Evolutionary conservation across 2,113 vertebrate species (phyloP).

Genomic region (Cranoglanis bouderius): DNA sequence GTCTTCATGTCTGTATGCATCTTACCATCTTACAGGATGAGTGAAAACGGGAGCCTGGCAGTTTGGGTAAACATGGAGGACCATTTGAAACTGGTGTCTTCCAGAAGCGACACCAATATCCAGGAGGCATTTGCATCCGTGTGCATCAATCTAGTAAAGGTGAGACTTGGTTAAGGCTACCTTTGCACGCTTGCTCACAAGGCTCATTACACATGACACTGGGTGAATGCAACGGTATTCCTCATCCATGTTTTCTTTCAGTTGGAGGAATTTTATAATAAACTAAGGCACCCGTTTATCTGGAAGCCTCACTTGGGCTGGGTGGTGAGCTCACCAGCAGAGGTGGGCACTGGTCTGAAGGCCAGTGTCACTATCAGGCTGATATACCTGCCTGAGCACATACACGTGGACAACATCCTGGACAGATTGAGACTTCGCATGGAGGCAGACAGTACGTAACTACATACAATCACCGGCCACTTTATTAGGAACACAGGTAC

Average conservation of each 20-base stretch:
- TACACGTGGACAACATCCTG: slow-evolving; percentile 61
- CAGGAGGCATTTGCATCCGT: slow-evolving; percentile 63
- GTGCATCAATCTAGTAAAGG: slow-evolving; percentile 63
- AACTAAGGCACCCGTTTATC: slow-evolving; percentile 63
- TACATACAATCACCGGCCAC: not conserved
- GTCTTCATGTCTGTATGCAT: not conserved
- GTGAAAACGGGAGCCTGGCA: slow-evolving; percentile 60
- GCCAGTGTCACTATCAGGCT: slow-evolving; percentile 62
- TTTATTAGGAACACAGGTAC: not conserved
- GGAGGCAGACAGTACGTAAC: slow-evolving; percentile 58
- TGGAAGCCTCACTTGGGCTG: slow-evolving; percentile 74
- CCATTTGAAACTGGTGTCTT: slow-evolving; percentile 65
- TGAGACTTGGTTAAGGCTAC: slow-evolving; percentile 24
- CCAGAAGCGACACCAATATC: slow-evolving; percentile 61
- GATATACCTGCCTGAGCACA: slow-evolving; percentile 60
- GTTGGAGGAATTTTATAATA: slow-evolving; percentile 64
- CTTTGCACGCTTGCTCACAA: not conserved
- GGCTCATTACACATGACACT: not conserved
- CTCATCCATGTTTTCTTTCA: slow-evolving; percentile 37
- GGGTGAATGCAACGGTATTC: not conserved
- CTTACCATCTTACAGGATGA: slow-evolving; percentile 59
- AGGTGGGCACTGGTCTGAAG: slow-evolving; percentile 73
- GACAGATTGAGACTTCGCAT: slow-evolving; percentile 67
- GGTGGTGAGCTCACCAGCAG: slow-evolving; percentile 71
- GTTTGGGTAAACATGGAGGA: slow-evolving; percentile 74